These are phyloP conservation scores for Gambusia affinis DNA, from an alignment of 2,113 vertebrate genomes.

Conservation along the genomic window DNA sequence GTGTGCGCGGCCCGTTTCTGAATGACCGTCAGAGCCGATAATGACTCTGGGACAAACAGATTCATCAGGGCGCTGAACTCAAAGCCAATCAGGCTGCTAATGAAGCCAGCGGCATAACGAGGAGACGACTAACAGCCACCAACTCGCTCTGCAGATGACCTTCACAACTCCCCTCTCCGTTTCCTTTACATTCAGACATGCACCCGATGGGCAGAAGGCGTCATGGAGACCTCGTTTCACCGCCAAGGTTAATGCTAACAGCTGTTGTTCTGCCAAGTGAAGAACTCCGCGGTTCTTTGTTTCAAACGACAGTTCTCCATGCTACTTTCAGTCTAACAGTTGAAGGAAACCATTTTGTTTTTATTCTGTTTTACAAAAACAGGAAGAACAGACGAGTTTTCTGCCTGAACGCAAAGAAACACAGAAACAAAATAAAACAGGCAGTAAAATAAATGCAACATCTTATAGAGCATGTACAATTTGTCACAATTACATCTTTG, in stretches of 20 bases:
- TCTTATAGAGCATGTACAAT: no score
- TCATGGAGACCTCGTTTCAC: neutral
- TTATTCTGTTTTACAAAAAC: neutral
- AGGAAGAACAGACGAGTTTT: no score
- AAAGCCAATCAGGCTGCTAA: conserved; percentile 47
- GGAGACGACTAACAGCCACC: conserved; percentile 29
- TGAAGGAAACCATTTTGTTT: neutral
- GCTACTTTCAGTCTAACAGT: neutral
- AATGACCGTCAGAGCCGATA: conserved; percentile 11
- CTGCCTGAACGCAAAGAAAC: no score
- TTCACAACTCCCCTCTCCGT: conserved; percentile 18
- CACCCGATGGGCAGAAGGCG: neutral
- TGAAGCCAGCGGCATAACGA: conserved; percentile 31
- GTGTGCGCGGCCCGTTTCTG: conserved; percentile 8
- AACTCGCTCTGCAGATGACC: conserved; percentile 40
- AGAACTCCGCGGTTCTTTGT: no score
- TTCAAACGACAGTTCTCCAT: neutral
- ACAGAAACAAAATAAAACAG: no score
- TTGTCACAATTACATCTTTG: no score
- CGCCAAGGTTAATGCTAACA: neutral
- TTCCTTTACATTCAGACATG: neutral
- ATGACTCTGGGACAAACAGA: conserved; percentile 35
- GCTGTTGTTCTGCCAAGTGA: neutral
- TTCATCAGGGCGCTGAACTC: conserved; percentile 44
- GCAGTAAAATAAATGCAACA: no score